These are phyloP conservation scores for Caenorhabditis inopinata DNA, from an alignment of 1,140 invertebrate genomes.

Conservation along the genomic window DNA sequence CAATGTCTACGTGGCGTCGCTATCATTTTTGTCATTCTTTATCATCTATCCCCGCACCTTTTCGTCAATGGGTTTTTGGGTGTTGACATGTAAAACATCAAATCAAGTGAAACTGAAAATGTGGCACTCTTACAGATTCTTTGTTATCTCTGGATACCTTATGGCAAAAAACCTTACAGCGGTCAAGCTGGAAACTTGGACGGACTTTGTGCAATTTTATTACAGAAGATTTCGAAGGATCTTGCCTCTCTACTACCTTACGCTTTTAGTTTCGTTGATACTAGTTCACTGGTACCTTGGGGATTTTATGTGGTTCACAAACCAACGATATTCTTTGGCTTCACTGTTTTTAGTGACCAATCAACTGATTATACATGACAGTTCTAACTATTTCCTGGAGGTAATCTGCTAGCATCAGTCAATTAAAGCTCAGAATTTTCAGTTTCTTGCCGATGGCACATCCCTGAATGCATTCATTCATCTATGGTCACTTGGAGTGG, in stretches of 20 bases:
- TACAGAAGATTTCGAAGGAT: background rate
- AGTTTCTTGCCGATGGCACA: background rate
- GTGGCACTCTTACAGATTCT: slow-evolving; percentile 27
- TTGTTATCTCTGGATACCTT: slow-evolving; percentile 31
- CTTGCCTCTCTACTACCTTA: slow-evolving; percentile 2
- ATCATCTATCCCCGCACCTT: background rate
- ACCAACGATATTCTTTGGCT: background rate
- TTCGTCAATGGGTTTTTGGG: slow-evolving; percentile 25
- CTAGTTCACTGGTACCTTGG: background rate
- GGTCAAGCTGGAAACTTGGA: background rate
- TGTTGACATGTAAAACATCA: slow-evolving; percentile 37
- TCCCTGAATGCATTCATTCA: slow-evolving; percentile 10
- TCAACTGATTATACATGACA: background rate
- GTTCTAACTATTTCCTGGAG: background rate
- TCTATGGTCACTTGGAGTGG: slow-evolving; percentile 10
- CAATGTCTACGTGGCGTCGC: slow-evolving; percentile 35
- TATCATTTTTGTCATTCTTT: slow-evolving; percentile 2
- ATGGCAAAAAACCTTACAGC: slow-evolving; percentile 8
- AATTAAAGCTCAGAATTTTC: too few relatives aligned
- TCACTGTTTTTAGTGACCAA: background rate
- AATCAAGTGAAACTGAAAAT: background rate
- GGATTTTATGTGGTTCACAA: background rate
- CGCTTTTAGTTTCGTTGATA: background rate
- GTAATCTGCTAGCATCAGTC: too few relatives aligned
- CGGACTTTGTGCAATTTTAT: background rate